Percentiles rank a stretch among this genome's conserved stretches.
These are phyloP conservation scores for Cephus sareptanus DNA, from an alignment of 2,888 invertebrate genomes.

Conservation along the genomic window DNA sequence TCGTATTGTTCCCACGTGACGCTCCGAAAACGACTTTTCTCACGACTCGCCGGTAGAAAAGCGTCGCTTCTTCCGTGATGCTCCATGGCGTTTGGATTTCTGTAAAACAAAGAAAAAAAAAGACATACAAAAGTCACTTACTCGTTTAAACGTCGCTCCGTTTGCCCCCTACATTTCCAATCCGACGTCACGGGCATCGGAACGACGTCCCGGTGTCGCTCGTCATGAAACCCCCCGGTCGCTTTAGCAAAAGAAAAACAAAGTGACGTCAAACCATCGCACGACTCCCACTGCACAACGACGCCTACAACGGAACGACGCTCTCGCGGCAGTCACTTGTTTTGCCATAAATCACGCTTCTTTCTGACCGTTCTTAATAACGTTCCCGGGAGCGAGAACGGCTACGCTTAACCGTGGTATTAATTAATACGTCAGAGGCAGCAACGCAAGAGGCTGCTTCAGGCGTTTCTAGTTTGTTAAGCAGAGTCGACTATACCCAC, in stretches of 20 bases:
- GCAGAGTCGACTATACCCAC: not conserved
- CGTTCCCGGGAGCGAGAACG: not conserved
- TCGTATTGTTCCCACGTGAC: slow-evolving; percentile 94
- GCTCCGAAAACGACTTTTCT: slow-evolving; percentile 85
- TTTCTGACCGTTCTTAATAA: not conserved
- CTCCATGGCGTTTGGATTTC: slow-evolving; percentile 81
- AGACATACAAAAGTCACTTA: not conserved
- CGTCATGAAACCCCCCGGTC: not conserved
- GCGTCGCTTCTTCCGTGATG: slow-evolving; percentile 80
- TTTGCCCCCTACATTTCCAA: not conserved
- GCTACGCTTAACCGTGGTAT: not conserved
- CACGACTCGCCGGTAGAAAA: slow-evolving; percentile 81
- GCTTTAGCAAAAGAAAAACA: not conserved
- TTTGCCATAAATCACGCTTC: not conserved
- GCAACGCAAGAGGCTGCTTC: not conserved
- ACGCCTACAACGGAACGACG: not conserved
- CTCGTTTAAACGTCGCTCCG: not conserved
- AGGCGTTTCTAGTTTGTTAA: not conserved
- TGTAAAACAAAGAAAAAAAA: slow-evolving; percentile 63
- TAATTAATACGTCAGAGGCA: not conserved
- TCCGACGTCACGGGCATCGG: not conserved
- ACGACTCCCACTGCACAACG: not conserved
- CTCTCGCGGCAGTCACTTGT: not conserved
- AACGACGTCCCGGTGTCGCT: not conserved
- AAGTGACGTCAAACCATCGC: not conserved